Conservation (phyloP, 2,113 vertebrate species). For the Helogale parvula region DNA sequence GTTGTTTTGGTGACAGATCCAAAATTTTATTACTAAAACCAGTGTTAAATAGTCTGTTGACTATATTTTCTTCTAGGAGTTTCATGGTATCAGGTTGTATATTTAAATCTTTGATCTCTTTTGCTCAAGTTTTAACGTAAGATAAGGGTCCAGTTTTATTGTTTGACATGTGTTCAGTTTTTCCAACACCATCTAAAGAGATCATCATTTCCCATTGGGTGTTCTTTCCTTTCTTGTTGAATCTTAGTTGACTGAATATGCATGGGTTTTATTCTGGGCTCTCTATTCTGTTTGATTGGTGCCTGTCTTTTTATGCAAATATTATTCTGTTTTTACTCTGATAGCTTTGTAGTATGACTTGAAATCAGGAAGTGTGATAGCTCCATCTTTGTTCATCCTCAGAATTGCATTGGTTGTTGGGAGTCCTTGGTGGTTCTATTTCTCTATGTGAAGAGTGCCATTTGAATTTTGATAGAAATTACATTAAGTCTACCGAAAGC, state of each 20-base stretch:
- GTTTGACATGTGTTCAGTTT: not conserved
- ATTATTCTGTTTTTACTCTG: not conserved
- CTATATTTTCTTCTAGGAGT: not conserved
- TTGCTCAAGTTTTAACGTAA: not conserved
- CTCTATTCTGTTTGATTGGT: not conserved
- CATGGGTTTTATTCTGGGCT: not conserved
- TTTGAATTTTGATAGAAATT: not conserved
- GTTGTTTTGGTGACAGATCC: not conserved
- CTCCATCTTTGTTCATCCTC: not conserved
- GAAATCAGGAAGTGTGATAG: not conserved
- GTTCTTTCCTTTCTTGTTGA: not conserved
- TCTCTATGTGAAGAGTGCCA: not conserved
- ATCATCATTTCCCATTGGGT: not conserved
- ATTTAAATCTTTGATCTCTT: not conserved
- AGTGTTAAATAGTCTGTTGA: not conserved
- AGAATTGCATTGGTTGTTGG: not conserved
- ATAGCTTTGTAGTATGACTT: not conserved
- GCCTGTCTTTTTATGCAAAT: not conserved
- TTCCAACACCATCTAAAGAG: not conserved
- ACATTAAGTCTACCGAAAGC: not conserved
- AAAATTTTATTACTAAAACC: not conserved
- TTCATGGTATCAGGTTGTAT: not conserved
- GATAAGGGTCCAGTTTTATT: not conserved
- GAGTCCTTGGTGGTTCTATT: not conserved
- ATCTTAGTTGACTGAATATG: not conserved